Evolutionary conservation across 2,113 vertebrate genomes (phyloP), one percentile per base, ranked within the genome.

Genomic region (Oreocharis arfaki): DNA sequence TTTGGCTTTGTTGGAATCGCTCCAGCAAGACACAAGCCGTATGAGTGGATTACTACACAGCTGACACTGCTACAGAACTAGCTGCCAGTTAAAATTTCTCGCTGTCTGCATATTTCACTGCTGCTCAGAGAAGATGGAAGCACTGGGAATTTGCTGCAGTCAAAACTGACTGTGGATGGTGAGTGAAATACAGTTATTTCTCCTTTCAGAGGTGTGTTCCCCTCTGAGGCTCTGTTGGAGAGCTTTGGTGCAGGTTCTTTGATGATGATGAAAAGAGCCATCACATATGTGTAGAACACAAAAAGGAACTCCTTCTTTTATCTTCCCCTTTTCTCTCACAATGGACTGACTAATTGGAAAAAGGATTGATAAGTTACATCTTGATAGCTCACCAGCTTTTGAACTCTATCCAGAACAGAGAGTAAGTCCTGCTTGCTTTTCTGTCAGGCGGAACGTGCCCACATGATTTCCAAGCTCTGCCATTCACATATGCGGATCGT

Each of bases 361-460:
- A 71, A 42, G 37, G 44, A 71, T 59, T 78, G n/a, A 41, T 65
- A 91, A 61, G 3, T n/a, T 67, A 22, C 59, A 67, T 91, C 63
- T 41, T 79, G 73, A 60, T 91, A 84, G 55, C 80, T 93, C 55
- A 67, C 27, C 39, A 65, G 53, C 71, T 94, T 94, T 94, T 76
- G 78, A 92, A 85, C 39, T 44, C 57, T 35, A 10, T 70, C 47
- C 64, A 91, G 89, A 93, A 49, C 44, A 94, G 60, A 83, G 26
- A 56, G 27, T 33, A 85, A 90, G 26, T 67, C 35, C 75, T 4
- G 0, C 56, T 84, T 89, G 64, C 47, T 85, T 61, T 82, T 91
- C 61, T 79, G 41, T 76, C 55, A 79, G 53, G 42, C 2, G 0
- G 65, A 91, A 82, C 1, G 5, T 91, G 65, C 70, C 84, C 63